These are phyloP conservation scores for Caenorhabditis elegans DNA, from an alignment of 1,140 invertebrate genomes.

Conservation along the genomic window WBcel235 BX284603.4:2721001-2721500, in stretches of 20 bases:
- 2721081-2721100: no score
- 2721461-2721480: slow-evolving; percentile 90
- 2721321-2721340: slow-evolving; percentile 92
- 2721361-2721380: slow-evolving; percentile 80
- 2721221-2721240: slow-evolving; percentile 86
- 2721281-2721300: slow-evolving; percentile 90
- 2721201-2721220: slow-evolving; percentile 93
- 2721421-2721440: slow-evolving; percentile 85
- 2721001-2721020: no score
- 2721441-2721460: slow-evolving; percentile 77
- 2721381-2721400: slow-evolving; percentile 95
- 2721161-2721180: no score
- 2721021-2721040: no score
- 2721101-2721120: no score
- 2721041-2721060: no score
- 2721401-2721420: slow-evolving; percentile 89
- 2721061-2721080: no score
- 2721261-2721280: slow-evolving; percentile 91
- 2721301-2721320: slow-evolving; percentile 98
- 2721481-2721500: slow-evolving; percentile 81
- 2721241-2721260: slow-evolving; percentile 86
- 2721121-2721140: no score
- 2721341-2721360: slow-evolving; percentile 73
- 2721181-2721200: slow-evolving; percentile 76
- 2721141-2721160: no score